Conservation (phyloP, 2,888 invertebrate genomes). For the Osmoderma eremita region DNA sequence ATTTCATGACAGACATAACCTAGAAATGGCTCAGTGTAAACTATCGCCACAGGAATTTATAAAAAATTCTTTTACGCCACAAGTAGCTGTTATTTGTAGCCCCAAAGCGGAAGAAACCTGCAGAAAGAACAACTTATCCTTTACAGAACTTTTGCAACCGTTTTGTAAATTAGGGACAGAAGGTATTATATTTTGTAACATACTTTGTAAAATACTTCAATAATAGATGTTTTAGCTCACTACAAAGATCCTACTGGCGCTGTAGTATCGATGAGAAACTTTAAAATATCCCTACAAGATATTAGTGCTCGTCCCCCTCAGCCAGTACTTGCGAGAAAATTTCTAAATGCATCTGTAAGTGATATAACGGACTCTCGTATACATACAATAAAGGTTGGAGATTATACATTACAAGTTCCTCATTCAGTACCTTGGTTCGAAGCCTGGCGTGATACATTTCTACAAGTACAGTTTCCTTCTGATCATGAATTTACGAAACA, state of each 20-base stretch:
- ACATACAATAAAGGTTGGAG: conserved; percentile 56
- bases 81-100: conserved; percentile 87
- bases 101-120: conserved; percentile 84
- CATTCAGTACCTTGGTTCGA: conserved; percentile 93
- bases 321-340: conserved; percentile 82
- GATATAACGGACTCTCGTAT: conserved; percentile 56
- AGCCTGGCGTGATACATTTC: conserved; percentile 91
- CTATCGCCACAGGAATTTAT: conserved; percentile 86
- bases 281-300: conserved; percentile 83
- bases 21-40: conserved; percentile 70
- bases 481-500: conserved; percentile 98
- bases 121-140: conserved; percentile 89
- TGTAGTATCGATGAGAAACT: conserved; percentile 76
- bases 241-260: conserved; percentile 86
- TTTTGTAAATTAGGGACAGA: conserved; percentile 82
- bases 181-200: conserved; percentile 65
- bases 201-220: background rate
- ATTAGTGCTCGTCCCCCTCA: conserved; percentile 84
- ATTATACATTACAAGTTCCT: conserved; percentile 75
- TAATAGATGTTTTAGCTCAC: conserved; percentile 70
- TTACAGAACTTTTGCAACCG: conserved; percentile 90
- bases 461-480: conserved; percentile 86
- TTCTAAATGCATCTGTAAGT: conserved; percentile 71
- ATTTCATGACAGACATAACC: conserved; percentile 23
- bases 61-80: conserved; percentile 88